Conservation (phyloP, 92 coral and sea anemone genomes). For the Umimayanthus chanpuru region DNA sequence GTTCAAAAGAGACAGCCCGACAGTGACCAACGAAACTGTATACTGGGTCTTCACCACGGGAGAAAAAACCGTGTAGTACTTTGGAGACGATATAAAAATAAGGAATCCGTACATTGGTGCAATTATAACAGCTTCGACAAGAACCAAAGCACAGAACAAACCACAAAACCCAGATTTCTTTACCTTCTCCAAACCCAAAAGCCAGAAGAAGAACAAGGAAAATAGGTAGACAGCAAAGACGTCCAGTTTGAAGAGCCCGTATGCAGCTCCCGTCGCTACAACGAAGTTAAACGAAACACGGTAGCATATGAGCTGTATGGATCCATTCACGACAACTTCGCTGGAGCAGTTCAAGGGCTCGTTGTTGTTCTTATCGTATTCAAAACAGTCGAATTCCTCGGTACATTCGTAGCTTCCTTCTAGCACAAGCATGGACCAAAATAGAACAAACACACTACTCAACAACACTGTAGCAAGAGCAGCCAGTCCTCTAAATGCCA, state of each 20-base stretch:
- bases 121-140: not conserved
- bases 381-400: not conserved
- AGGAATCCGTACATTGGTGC: not conserved
- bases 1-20: not conserved
- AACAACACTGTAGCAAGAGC: not conserved
- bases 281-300: not conserved
- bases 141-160: too few species aligned
- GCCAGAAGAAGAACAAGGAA: not conserved
- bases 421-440: not conserved
- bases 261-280: not conserved
- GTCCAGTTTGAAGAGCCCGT: not conserved
- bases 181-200: not conserved
- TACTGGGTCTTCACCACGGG: not conserved
- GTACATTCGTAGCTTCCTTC: not conserved
- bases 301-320: not conserved
- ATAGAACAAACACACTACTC: not conserved
- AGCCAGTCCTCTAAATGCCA: not conserved
- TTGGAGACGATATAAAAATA: not conserved
- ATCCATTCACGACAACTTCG: not conserved
- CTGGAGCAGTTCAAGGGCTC: slow-evolving; percentile 4
- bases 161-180: not conserved
- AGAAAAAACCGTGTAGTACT: not conserved
- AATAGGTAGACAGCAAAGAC: not conserved
- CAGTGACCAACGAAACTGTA: not conserved
- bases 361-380: not conserved